Evolutionary conservation across 1,140 invertebrate species (phyloP), one percentile per base, ranked within the genome.

Genomic region (Cydia pomonella): DNA sequence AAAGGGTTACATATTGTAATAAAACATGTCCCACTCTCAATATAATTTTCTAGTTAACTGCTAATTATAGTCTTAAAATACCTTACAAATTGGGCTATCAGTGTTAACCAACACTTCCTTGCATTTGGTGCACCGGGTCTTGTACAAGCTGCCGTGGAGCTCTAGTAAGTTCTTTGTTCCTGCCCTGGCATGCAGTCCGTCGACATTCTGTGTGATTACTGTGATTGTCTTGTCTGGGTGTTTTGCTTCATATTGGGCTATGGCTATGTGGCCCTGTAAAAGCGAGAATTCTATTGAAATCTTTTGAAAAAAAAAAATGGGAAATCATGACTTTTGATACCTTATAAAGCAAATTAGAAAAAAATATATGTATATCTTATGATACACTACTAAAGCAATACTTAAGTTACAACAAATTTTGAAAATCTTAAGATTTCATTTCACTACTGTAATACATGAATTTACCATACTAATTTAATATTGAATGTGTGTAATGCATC

Each of bases 121-220:
- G 89, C 98, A 98, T 86, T 96, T 95, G 0, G 94, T 95, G 84
- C 98, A 98, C 73, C 95, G 94, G n/a, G 97, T 97, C 93, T 96
- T 96, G 80, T 96, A 98, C 9, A 98, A 92, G 77, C 96, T 97
- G 23, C 96, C 98, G 94, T 99, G 98, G n/a, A 99, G 94, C 90
- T 99, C 98, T 13, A 98, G 93, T 3, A 99, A 90, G 82, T 97
- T 95, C 78, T 95, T 93, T 18, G 97, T 96, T 2, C 98, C 98
- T 18, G 98, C 98, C 88, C 94, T 95, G 75, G 93, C 93, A 94
- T 99, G 98, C 13, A 99, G 92, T 63, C 96, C 96, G 93, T 99
- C 98, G 66, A 99, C 97, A 94, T 99, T 99, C 92, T 99, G 98
- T 1, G 98, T 99, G 44, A 99, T 95, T 1, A 98, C 93, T 41